Percentiles rank a stretch among this genome's conserved stretches.
phyloP scores from a whole-genome alignment of 2,888 invertebrate genomes.

The Xanthia icteritia region DNA sequence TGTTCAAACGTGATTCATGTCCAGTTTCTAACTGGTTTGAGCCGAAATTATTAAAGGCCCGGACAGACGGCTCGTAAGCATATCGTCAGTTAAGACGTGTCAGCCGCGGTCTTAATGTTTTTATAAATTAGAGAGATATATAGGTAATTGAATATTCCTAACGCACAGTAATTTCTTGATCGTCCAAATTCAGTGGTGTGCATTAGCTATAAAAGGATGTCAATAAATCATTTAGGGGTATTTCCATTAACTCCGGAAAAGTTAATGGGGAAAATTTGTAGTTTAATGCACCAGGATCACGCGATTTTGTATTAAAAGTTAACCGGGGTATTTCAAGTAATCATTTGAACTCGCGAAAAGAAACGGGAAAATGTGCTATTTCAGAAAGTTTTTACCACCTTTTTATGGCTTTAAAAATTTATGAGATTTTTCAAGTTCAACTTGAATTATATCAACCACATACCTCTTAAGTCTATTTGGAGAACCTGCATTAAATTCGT shows the following conservation, averaged over 20 bases:
- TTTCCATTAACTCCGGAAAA: slow-evolving; percentile 31
- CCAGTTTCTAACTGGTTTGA: slow-evolving; percentile 63
- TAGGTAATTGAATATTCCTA: slow-evolving; percentile 10
- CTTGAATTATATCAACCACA: slow-evolving; percentile 17
- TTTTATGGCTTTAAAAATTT: slow-evolving; percentile 26
- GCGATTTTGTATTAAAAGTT: slow-evolving; percentile 51
- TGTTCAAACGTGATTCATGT: slow-evolving; percentile 64
- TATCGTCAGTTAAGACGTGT: slow-evolving; percentile 12
- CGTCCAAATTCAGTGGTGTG: slow-evolving; percentile 8
- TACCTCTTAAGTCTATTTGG: background rate
- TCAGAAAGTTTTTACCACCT: slow-evolving; percentile 40
- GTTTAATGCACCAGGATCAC: slow-evolving; percentile 56
- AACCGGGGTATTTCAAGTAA: slow-evolving; percentile 22
- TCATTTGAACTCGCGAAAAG: slow-evolving; percentile 31
- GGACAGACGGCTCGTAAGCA: slow-evolving; percentile 14
- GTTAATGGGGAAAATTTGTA: slow-evolving; percentile 48
- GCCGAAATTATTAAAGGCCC: slow-evolving; percentile 47
- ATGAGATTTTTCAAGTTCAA: slow-evolving; percentile 23
- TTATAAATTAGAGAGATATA: background rate
- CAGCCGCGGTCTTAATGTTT: background rate
- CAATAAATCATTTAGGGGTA: slow-evolving; percentile 26
- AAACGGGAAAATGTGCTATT: slow-evolving; percentile 25
- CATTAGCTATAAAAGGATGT: slow-evolving; percentile 17
- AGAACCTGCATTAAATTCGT: background rate
- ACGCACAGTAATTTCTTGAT: slow-evolving; percentile 9